Conservation (phyloP, 2,113 vertebrate genomes). For the Thamnophis sirtalis region DNA sequence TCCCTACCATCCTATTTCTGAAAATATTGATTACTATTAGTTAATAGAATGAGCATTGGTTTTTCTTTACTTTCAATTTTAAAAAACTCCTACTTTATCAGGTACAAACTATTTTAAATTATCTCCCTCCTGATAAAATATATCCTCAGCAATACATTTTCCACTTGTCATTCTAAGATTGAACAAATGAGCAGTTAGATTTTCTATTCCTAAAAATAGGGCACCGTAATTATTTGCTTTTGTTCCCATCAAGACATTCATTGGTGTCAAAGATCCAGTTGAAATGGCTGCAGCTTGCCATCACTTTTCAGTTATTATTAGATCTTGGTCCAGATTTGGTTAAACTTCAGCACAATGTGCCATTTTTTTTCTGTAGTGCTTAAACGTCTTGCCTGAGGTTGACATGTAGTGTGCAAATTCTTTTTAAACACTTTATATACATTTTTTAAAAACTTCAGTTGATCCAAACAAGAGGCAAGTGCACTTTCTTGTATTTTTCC, state of each 20-base stretch:
- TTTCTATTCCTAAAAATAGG: not conserved
- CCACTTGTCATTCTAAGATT: not conserved
- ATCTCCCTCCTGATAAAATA: not conserved
- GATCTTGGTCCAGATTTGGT: not conserved
- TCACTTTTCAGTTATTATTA: not conserved
- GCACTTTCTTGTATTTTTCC: not conserved
- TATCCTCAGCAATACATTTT: not conserved
- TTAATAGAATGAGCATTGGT: not conserved
- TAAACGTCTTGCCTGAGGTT: not conserved
- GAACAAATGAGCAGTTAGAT: not conserved
- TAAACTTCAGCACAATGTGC: not conserved
- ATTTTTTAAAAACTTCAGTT: not conserved
- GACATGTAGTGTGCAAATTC: not conserved
- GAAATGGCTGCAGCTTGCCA: not conserved
- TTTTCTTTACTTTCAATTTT: not conserved
- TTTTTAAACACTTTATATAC: not conserved
- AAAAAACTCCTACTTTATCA: not conserved
- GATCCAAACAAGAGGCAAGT: not conserved
- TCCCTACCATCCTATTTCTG: not conserved
- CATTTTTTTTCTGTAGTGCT: not conserved
- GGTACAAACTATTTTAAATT: not conserved
- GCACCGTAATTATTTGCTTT: not conserved
- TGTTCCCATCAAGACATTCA: not conserved
- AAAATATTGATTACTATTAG: not conserved
- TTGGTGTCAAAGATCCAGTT: not conserved